phyloP scores from a whole-genome alignment of 2,888 invertebrate genomes.

The Aethes cnicana region DNA sequence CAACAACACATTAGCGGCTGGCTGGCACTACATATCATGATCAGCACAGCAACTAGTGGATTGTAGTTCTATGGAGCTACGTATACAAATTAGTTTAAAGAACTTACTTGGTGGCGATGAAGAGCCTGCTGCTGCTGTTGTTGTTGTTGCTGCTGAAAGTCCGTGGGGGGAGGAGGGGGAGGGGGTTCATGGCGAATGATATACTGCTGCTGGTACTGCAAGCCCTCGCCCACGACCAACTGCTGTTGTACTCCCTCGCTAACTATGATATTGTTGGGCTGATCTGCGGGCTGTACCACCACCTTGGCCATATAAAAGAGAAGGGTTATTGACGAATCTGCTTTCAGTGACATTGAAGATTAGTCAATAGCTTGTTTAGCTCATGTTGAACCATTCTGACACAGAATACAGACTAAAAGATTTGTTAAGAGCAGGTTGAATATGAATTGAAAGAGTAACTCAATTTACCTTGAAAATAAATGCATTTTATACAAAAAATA shows the following conservation, averaged over 20 bases:
- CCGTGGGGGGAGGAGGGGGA: constrained; percentile 56
- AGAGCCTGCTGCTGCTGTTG: constrained; percentile 49
- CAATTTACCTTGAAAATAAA: too few relatives aligned
- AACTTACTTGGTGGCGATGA: constrained; percentile 62
- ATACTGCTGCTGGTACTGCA: constrained; percentile 76
- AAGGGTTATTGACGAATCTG: not conserved
- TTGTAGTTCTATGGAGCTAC: too few relatives aligned
- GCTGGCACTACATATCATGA: too few relatives aligned
- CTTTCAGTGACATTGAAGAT: not conserved
- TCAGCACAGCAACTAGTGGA: too few relatives aligned
- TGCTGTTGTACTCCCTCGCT: constrained; percentile 73
- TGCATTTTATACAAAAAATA: constrained; percentile 10
- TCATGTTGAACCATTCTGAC: too few relatives aligned
- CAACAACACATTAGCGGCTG: too few relatives aligned
- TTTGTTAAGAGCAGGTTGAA: too few relatives aligned
- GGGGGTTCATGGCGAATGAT: constrained; percentile 74
- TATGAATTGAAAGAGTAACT: too few relatives aligned
- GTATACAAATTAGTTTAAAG: too few relatives aligned
- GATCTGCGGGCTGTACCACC: constrained; percentile 79
- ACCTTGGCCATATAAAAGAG: constrained; percentile 51
- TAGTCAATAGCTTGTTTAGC: not conserved
- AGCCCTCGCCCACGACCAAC: constrained; percentile 71
- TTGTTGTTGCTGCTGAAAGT: constrained; percentile 53
- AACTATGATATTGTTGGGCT: constrained; percentile 80
- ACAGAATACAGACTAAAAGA: too few relatives aligned